A percentile compares a stretch with the other conserved stretches of the same genome.
Conservation (phyloP, 2,113 vertebrate genomes). For the Oenanthe oenanthe region DNA sequence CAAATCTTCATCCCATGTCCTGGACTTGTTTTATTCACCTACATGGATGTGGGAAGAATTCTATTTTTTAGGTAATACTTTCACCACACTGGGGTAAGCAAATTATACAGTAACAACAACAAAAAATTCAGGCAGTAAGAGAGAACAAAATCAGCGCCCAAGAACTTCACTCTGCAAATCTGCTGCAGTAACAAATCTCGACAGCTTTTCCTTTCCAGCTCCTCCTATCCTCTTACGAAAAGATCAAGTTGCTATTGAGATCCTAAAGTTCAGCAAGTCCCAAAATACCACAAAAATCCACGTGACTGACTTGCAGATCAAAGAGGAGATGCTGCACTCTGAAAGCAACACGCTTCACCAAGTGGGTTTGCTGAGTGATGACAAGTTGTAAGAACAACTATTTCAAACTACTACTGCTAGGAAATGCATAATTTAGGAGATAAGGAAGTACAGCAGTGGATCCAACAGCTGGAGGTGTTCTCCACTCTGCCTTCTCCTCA, state of each 20-base stretch:
- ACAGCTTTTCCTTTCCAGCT: background rate
- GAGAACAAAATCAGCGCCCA: background rate
- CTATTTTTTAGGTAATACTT: background rate
- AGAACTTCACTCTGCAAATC: background rate
- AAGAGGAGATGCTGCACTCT: background rate
- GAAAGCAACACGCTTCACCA: background rate
- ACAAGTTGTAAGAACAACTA: background rate
- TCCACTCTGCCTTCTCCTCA: background rate
- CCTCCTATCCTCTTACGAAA: background rate
- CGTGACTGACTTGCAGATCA: background rate
- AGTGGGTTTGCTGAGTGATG: background rate
- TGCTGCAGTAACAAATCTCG: background rate
- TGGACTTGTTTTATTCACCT: background rate
- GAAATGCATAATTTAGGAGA: background rate
- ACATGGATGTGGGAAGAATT: rapidly evolving
- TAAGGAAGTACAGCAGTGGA: background rate
- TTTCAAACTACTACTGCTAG: background rate
- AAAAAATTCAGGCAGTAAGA: background rate
- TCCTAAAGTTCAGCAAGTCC: background rate
- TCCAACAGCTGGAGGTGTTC: background rate
- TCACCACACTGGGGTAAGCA: background rate
- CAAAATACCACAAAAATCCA: background rate
- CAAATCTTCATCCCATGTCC: background rate
- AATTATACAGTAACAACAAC: background rate
- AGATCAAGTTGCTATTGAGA: background rate